Evolutionary conservation across 2,888 invertebrate genomes (phyloP).

Genomic region (Halocaridina rubra): DNA sequence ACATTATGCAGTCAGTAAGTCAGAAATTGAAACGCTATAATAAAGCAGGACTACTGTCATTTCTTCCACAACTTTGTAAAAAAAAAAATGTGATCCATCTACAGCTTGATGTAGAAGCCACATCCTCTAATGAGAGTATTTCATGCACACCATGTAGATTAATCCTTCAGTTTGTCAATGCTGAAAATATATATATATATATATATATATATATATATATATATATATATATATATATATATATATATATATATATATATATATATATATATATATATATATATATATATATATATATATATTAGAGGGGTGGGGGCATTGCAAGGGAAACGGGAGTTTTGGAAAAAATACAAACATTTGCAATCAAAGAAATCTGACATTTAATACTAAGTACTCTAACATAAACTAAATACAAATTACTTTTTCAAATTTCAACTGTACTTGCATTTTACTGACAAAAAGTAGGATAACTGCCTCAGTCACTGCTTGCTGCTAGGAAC

Average conservation of each 20-base stretch:
- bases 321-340: no score
- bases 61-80: not conserved
- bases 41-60: not conserved
- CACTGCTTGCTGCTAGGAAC: no score
- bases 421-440: not conserved
- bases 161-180: no score
- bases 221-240: not conserved
- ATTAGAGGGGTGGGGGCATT: not conserved
- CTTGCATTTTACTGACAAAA: not conserved
- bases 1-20: no score
- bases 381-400: not conserved
- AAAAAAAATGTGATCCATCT: not conserved
- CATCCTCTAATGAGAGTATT: not conserved
- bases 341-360: no score
- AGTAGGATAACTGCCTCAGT: not conserved
- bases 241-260: constrained; percentile 7
- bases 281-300: not conserved
- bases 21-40: not conserved
- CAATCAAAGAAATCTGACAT: no score
- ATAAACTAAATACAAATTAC: not conserved
- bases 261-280: constrained; percentile 10
- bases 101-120: not conserved
- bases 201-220: not conserved
- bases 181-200: not conserved
- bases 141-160: not conserved